Conservation (phyloP, 2,888 invertebrate species). For the Cantharis nigra region DNA sequence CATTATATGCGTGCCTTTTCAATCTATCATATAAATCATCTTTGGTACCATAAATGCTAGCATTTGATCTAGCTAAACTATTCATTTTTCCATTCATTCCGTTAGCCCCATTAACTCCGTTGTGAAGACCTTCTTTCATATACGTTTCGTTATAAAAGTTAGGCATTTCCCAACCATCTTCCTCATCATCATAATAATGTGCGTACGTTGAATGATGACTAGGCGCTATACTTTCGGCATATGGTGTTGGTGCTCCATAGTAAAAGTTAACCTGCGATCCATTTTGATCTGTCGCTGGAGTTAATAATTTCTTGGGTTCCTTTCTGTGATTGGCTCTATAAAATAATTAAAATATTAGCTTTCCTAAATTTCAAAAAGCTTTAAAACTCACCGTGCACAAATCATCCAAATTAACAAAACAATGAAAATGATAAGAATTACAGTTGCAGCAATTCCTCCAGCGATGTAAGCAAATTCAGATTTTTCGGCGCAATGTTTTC, state of each 20-base stretch:
- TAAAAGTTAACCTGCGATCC: constrained; percentile 96
- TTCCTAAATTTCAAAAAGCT: constrained; percentile 2
- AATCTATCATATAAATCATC: constrained; percentile 94
- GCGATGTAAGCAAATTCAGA: constrained; percentile 96
- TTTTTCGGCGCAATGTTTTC: constrained; percentile 85
- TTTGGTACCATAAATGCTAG: constrained; percentile 92
- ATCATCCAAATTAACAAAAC: constrained; percentile 97
- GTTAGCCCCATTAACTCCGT: constrained; percentile 66
- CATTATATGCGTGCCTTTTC: constrained; percentile 92
- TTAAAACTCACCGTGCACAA: constrained; percentile 74
- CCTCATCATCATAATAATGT: constrained; percentile 94
- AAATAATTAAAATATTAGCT: neutral
- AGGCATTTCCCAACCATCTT: constrained; percentile 97
- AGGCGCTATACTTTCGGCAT: constrained; percentile 93
- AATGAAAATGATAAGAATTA: constrained; percentile 89
- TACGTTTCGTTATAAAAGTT: constrained; percentile 96
- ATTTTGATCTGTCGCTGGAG: constrained; percentile 87
- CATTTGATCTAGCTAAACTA: constrained; percentile 89
- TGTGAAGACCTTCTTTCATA: constrained; percentile 92
- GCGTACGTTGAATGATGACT: constrained; percentile 95
- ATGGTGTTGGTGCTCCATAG: constrained; percentile 92
- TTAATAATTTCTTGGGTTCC: constrained; percentile 89
- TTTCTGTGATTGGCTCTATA: constrained; percentile 80
- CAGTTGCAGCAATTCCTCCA: constrained; percentile 92
- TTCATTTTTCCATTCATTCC: constrained; percentile 72